Base-by-base conservation (phyloP, 2,113 vertebrate genomes). In the Cygnus buccinator region DNA sequence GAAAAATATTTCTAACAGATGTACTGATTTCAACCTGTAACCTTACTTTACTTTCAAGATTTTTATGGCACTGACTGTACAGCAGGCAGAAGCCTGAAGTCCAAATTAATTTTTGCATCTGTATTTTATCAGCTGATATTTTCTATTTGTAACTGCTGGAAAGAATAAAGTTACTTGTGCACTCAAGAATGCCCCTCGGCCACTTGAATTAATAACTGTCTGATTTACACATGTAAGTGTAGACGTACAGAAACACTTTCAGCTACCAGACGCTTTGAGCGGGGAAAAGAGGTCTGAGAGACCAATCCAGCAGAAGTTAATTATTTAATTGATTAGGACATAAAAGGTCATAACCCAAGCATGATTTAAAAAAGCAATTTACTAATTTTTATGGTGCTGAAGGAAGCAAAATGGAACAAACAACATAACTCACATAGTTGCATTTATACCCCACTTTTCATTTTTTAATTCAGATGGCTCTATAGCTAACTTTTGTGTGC, bases 241-340 rank as follows among this genome's bases (percentile, higher is more conserved):
- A 31, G 33, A 8, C 4, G 41, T 3, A 3, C 6, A 37, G 58
- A 37, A n/a, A 37, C 16, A 13, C 26, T 11, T 50, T 35, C 20
- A 11, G 26, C 43, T 41, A 21, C 41, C 0, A 11, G 13, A 63
- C 73, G 76, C 70, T 39, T 43, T 2, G 17, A 52, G 61, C 35
- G 41, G 41, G 15, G 15, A 37, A 73, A 29, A 0, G 1, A 41
- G 66, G 35, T 65, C 33, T 1, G 54, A 13, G 43, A 90, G 54
- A 58, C 67, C 63, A 17, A 84, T 26, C 37, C 65, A 58, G 44
- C 37, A 66, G 37, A 39, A 89, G 68, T 84, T 77, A 92, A 94
- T 94, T 48, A 66, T 17, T 84, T 89, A 84, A 94, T 89, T 89
- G 89, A 46, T 67, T 81, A 92, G 83, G 44, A 58, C 44, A 87